These are phyloP conservation scores for Dromococcyx pavoninus DNA, from an alignment of 2,797 vertebrate species.

Conservation along the genomic window DNA sequence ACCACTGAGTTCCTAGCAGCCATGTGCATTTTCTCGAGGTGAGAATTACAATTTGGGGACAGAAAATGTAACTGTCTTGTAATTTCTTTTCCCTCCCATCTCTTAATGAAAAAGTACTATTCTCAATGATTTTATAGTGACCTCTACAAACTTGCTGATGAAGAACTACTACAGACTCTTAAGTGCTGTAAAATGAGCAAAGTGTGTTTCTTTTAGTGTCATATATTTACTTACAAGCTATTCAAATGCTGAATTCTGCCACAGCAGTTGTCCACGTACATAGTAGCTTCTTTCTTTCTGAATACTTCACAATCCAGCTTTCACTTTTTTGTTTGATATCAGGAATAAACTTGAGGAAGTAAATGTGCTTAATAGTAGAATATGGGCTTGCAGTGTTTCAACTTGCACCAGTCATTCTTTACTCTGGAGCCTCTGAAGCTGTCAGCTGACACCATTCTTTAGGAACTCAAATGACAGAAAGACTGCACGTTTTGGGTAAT, in stretches of 20 bases:
- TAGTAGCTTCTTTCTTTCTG: not conserved
- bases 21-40: not conserved
- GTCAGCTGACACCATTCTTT: not conserved
- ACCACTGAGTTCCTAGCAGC: not conserved
- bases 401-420: rapidly evolving
- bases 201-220: not conserved
- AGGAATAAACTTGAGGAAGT: not conserved
- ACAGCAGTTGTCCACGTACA: not conserved
- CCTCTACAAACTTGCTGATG: not conserved
- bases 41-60: not conserved
- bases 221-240: not conserved
- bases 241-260: not conserved
- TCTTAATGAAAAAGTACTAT: not conserved
- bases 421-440: not conserved
- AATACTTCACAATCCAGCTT: not conserved
- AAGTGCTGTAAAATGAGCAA: not conserved
- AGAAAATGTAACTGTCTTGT: not conserved
- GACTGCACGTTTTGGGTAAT: not conserved
- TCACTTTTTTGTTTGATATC: not conserved
- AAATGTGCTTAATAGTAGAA: not conserved
- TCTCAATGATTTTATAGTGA: not conserved
- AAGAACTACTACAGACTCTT: not conserved
- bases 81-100: not conserved
- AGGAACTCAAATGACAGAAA: not conserved
- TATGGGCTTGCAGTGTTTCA: not conserved